Evolutionary conservation across 2,888 invertebrate genomes (phyloP).

Genomic region (Cosmia pyralina): DNA sequence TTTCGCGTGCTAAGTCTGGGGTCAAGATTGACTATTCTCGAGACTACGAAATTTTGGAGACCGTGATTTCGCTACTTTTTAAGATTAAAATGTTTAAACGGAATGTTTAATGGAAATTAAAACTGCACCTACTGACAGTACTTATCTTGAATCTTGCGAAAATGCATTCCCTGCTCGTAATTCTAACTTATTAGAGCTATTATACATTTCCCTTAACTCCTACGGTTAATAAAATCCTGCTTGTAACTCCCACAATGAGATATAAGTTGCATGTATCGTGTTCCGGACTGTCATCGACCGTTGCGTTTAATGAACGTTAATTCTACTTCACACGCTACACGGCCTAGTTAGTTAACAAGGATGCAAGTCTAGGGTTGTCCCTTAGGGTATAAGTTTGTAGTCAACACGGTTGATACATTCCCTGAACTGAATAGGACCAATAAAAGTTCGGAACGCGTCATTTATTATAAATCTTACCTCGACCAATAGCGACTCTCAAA

Average conservation of each 20-base stretch:
- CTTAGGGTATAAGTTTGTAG: conserved; percentile 3
- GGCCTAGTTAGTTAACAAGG: conserved; percentile 61
- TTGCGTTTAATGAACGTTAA: conserved; percentile 58
- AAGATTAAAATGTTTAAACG: too few species aligned
- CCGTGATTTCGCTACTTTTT: too few species aligned
- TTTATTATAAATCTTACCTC: neutral
- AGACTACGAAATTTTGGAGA: too few species aligned
- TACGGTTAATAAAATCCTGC: conserved; percentile 20
- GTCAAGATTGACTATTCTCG: too few species aligned
- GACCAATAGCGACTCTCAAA: neutral
- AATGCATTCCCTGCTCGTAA: neutral
- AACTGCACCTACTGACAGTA: too few species aligned
- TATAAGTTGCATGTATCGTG: conserved; percentile 33
- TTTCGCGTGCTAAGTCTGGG: too few species aligned
- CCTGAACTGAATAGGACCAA: neutral
- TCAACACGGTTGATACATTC: neutral
- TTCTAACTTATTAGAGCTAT: conserved; percentile 11
- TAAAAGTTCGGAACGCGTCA: too few species aligned
- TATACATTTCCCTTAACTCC: conserved; percentile 23
- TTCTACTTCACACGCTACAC: conserved; percentile 39
- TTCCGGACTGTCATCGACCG: conserved; percentile 42
- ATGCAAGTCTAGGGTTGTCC: conserved; percentile 50
- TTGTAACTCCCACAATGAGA: conserved; percentile 25
- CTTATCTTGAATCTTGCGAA: too few species aligned
- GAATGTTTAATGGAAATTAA: too few species aligned